These are phyloP conservation scores for Pterocles gutturalis DNA, from an alignment of 2,113 vertebrate genomes.

Conservation along the genomic window DNA sequence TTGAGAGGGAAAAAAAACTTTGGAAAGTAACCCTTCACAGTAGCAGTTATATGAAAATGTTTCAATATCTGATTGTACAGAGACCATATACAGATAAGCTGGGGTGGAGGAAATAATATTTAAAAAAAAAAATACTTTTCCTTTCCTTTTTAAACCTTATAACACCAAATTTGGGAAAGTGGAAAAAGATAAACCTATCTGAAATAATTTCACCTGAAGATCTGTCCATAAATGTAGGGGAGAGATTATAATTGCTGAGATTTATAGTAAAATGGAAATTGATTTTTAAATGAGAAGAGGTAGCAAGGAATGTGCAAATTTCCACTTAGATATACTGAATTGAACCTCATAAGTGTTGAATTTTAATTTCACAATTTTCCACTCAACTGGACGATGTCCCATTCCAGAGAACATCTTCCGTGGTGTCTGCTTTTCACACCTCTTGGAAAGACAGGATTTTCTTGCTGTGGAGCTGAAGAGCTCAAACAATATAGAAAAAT, in stretches of 20 bases:
- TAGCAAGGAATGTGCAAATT: background rate
- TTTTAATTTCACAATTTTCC: background rate
- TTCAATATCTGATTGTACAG: background rate
- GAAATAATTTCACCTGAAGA: background rate
- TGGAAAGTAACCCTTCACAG: background rate
- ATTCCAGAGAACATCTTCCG: background rate
- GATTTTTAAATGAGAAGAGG: background rate
- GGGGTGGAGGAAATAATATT: fast-evolving
- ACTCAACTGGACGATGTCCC: fast-evolving
- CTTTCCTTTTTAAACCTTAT: background rate
- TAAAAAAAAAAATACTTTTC: background rate
- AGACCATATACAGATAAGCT: fast-evolving
- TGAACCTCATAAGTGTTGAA: background rate
- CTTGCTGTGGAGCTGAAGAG: background rate
- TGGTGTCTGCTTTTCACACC: background rate
- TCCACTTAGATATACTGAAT: background rate
- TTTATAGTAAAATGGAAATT: background rate
- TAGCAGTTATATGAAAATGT: background rate
- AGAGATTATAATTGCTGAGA: background rate
- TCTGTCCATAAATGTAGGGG: background rate
- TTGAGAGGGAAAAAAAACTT: background rate
- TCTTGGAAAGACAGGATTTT: background rate
- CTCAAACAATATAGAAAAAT: background rate
- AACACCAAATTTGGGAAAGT: background rate
- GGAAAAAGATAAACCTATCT: background rate